Conservation (phyloP, 2,888 invertebrate species). For the Acanthopleura granulata region DNA sequence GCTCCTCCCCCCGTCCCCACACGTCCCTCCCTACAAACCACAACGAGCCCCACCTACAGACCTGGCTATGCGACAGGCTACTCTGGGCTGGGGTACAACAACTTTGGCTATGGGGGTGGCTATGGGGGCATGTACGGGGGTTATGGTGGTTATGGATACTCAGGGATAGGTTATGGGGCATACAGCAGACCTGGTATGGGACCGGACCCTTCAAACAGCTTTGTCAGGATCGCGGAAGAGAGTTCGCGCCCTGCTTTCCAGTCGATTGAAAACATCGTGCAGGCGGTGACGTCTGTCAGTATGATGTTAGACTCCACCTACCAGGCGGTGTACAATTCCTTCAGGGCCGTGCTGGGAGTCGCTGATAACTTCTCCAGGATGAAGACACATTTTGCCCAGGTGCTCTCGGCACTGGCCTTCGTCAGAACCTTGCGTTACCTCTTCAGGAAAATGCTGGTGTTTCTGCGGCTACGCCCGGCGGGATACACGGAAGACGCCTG, state of each 20-base stretch:
- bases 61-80: not conserved
- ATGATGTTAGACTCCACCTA: conserved; percentile 98
- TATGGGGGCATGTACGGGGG: conserved; percentile 39
- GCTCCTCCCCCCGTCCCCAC: conserved; percentile 30
- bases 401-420: conserved; percentile 89
- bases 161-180: conserved; percentile 27
- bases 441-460: conserved; percentile 80
- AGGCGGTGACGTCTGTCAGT: conserved; percentile 92
- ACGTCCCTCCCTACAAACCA: conserved; percentile 21
- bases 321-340: conserved; percentile 94
- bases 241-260: conserved; percentile 93
- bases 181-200: conserved; percentile 44
- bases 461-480: conserved; percentile 72
- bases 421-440: conserved; percentile 85
- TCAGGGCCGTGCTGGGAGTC: conserved; percentile 93
- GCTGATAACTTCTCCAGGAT: conserved; percentile 94
- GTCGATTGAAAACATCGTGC: conserved; percentile 91
- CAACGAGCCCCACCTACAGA: not conserved
- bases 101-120: conserved; percentile 4
- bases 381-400: conserved; percentile 84
- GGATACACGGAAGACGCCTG: conserved; percentile 68
- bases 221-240: conserved; percentile 91
- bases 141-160: conserved; percentile 37
- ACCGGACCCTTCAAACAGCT: conserved; percentile 40
- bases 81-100: not conserved